phyloP scores from a whole-genome alignment of 2,797 vertebrate genomes.

The Micromesistius poutassou region DNA sequence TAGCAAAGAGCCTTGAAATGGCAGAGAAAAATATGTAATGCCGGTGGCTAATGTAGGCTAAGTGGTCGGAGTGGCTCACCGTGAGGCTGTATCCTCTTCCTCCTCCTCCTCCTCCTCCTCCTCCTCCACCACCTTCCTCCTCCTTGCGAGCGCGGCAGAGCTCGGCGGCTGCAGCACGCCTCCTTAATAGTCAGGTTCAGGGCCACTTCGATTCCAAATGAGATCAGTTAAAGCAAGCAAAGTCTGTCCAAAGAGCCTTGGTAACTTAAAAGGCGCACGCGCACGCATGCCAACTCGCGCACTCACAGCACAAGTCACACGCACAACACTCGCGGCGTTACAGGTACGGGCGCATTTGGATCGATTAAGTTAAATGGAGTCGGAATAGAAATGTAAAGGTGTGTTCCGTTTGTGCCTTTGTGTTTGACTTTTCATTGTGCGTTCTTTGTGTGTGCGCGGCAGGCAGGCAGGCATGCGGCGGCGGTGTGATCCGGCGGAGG shows the following conservation, averaged over 20 bases:
- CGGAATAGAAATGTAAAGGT: too few species aligned
- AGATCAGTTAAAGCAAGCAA: constrained; percentile 33
- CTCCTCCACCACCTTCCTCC: background rate
- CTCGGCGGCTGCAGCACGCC: background rate
- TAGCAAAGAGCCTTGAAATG: background rate
- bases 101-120: too few species aligned
- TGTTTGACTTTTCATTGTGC: background rate
- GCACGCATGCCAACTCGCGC: background rate
- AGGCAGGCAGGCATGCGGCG: too few species aligned
- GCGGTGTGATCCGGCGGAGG: constrained; percentile 35
- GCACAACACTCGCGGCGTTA: background rate
- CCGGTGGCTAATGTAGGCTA: background rate
- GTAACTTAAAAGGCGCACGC: background rate
- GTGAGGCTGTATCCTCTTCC: background rate
- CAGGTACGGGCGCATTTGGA: background rate
- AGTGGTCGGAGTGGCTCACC: background rate
- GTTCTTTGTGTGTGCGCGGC: background rate
- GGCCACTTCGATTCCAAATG: constrained; percentile 30
- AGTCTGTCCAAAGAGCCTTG: constrained; percentile 11
- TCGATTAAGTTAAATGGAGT: too few species aligned
- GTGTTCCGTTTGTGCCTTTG: too few species aligned
- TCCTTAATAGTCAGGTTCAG: constrained; percentile 31
- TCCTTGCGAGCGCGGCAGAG: background rate
- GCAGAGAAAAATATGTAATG: background rate
- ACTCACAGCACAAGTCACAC: background rate